phyloP scores from a whole-genome alignment of 1,140 invertebrate genomes.

The Drosophila erecta region DNA sequence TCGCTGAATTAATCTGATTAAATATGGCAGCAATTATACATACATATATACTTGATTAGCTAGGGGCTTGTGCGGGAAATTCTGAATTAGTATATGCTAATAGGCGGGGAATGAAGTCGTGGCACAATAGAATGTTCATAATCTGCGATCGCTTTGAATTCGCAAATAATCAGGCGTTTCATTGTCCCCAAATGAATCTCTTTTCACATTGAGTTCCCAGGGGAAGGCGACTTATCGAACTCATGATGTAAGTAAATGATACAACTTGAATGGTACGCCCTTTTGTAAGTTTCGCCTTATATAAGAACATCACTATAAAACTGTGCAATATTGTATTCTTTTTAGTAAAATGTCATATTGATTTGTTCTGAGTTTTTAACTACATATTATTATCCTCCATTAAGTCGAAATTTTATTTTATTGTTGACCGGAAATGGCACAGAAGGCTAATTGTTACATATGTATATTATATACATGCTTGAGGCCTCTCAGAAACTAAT shows the following conservation, averaged over 20 bases:
- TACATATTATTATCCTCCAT: background rate
- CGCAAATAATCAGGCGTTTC: constrained; percentile 2
- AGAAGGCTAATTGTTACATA: background rate
- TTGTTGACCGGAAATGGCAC: background rate
- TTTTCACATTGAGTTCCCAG: constrained; percentile 11
- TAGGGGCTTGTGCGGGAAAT: constrained; percentile 27
- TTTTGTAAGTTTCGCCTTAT: background rate
- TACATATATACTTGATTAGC: constrained; percentile 7
- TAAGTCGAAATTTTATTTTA: background rate
- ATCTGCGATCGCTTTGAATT: constrained; percentile 3
- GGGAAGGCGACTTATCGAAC: constrained; percentile 5
- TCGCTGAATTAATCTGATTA: constrained; percentile 33
- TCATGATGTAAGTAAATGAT: constrained; percentile 23
- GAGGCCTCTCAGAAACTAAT: constrained; percentile 6
- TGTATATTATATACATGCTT: constrained; percentile 22
- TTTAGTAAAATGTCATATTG: background rate
- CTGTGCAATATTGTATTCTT: background rate
- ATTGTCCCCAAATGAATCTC: constrained; percentile 9
- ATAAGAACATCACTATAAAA: background rate
- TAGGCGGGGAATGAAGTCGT: constrained; percentile 17
- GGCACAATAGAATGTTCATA: constrained; percentile 4
- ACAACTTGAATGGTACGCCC: constrained; percentile 11
- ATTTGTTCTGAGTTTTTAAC: background rate
- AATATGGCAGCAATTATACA: constrained; percentile 11
- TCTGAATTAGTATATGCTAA: constrained; percentile 33